These are phyloP conservation scores for Nemopilema nomurai DNA, from an alignment of 30 jellyfish, hydroid and myxozoan genomes.

Conservation along the genomic window DNA sequence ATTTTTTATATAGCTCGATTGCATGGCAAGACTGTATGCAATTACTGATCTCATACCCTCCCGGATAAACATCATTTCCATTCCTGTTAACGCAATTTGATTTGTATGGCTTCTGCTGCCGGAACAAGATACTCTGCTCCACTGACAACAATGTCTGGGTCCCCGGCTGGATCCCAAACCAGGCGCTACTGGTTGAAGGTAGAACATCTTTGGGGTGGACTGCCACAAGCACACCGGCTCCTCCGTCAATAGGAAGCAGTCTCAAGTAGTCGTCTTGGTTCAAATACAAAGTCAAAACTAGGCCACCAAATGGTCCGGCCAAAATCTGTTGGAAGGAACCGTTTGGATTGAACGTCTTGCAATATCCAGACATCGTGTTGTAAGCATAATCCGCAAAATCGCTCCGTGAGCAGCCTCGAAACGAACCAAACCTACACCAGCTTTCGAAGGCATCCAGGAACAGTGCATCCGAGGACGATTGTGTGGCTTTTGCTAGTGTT, in stretches of 20 bases:
- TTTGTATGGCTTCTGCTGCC: slow-evolving; percentile 29
- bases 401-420: neutral
- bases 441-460: slow-evolving; percentile 14
- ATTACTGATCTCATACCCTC: slow-evolving; percentile 5
- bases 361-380: slow-evolving; percentile 15
- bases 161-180: slow-evolving; percentile 32
- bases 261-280: slow-evolving; percentile 41
- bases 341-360: slow-evolving; percentile 48
- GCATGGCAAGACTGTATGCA: slow-evolving; percentile 19
- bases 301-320: slow-evolving; percentile 23
- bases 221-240: slow-evolving; percentile 42
- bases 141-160: slow-evolving; percentile 17
- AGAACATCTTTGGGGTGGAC: slow-evolving; percentile 45
- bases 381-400: slow-evolving; percentile 26
- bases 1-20: neutral
- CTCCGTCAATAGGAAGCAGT: slow-evolving; percentile 9
- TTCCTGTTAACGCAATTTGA: slow-evolving; percentile 8
- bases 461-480: slow-evolving; percentile 25
- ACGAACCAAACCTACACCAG: slow-evolving; percentile 28
- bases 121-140: neutral
- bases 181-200: slow-evolving; percentile 1
- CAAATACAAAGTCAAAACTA: slow-evolving; percentile 7
- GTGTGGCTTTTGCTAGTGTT: slow-evolving; percentile 14
- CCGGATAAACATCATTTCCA: slow-evolving; percentile 1
- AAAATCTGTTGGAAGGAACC: slow-evolving; percentile 14